Evolutionary conservation across 1,140 invertebrate species (phyloP).

Genomic region (Arion vulgaris): DNA sequence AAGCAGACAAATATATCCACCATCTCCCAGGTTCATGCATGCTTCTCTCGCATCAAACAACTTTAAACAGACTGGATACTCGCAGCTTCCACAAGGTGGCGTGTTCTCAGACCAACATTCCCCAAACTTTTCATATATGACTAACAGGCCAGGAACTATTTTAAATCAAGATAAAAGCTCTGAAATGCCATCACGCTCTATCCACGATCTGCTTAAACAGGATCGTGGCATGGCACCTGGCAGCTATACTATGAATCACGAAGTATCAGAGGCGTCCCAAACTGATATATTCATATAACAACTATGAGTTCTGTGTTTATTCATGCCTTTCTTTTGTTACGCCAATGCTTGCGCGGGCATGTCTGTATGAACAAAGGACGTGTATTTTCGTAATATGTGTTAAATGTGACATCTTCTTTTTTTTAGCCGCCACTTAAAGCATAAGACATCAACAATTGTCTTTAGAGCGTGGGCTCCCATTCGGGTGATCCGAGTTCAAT

Average conservation of each 20-base stretch:
- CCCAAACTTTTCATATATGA: neutral
- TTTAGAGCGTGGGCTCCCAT: too few relatives aligned
- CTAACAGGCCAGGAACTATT: neutral
- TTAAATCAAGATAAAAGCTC: neutral
- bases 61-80: neutral
- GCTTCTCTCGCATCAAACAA: neutral
- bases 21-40: constrained; percentile 14
- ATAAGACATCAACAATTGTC: too few relatives aligned
- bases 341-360: too few relatives aligned
- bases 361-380: too few relatives aligned
- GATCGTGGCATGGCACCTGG: constrained; percentile 6
- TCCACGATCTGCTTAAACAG: constrained; percentile 10
- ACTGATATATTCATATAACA: constrained; percentile 23
- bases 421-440: too few relatives aligned
- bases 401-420: too few relatives aligned
- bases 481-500: too few relatives aligned
- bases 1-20: neutral
- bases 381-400: too few relatives aligned
- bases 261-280: neutral
- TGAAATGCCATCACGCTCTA: neutral
- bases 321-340: neutral
- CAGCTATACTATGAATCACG: constrained; percentile 21
- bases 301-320: neutral
- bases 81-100: constrained; percentile 6
- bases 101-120: neutral